A percentile compares a stretch with the other conserved stretches of the same genome.
Conservation (phyloP, 2,113 vertebrate species). For the Lasiurus borealis region DNA sequence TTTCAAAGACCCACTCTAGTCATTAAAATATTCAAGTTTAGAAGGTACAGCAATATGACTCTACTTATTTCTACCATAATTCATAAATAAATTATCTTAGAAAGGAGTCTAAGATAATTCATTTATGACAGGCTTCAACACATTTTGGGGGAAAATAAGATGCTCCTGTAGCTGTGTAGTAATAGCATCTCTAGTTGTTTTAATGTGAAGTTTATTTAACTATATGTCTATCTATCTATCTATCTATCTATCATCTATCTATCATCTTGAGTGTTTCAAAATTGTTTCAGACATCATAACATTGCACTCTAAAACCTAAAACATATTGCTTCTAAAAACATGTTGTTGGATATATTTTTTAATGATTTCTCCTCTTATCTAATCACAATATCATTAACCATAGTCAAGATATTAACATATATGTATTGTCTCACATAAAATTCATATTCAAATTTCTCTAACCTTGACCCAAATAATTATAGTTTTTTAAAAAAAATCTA, state of each 20-base stretch:
- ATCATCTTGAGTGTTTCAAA: neutral
- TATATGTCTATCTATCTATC: neutral
- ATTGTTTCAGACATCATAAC: neutral
- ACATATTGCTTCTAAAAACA: neutral
- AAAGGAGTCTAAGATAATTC: neutral
- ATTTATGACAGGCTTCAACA: neutral
- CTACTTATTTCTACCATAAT: neutral
- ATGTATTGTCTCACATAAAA: neutral
- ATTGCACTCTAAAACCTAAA: neutral
- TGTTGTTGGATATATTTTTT: too few species aligned
- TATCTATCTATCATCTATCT: neutral
- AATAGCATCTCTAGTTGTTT: neutral
- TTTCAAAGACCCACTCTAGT: neutral
- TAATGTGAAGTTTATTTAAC: neutral
- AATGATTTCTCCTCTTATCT: neutral
- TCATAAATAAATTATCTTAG: too few species aligned
- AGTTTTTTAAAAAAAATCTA: neutral
- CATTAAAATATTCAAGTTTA: neutral
- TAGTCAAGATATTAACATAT: neutral
- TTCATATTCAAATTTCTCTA: conserved; percentile 21
- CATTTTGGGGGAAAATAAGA: neutral
- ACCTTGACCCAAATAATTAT: neutral
- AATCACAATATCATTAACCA: neutral
- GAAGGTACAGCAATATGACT: neutral
- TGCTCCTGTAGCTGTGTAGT: neutral